These are phyloP conservation scores for Drosophila nr. fundita DNA, from an alignment of 2,888 invertebrate genomes.

Conservation along the genomic window DNA sequence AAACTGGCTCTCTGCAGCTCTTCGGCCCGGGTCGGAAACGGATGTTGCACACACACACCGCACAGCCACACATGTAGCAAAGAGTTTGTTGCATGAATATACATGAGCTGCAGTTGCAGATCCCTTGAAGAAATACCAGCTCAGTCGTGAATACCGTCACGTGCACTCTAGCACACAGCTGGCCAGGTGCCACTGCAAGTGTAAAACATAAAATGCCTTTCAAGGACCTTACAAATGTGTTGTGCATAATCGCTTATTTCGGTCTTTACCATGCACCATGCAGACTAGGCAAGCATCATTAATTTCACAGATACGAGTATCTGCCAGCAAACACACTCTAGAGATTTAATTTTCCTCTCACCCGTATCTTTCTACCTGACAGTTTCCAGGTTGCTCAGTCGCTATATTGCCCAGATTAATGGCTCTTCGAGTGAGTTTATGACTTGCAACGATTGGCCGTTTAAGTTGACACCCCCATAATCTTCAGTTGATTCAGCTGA, in stretches of 20 bases:
- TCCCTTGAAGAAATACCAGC: slow-evolving; percentile 55
- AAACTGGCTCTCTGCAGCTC: slow-evolving; percentile 20
- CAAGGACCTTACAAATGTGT: slow-evolving; percentile 63
- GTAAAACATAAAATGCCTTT: slow-evolving; percentile 44
- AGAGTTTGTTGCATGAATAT: slow-evolving; percentile 44
- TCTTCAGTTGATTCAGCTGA: slow-evolving; percentile 14
- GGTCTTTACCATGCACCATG: slow-evolving; percentile 20
- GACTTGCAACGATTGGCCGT: slow-evolving; percentile 46
- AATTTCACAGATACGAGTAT: slow-evolving; percentile 62
- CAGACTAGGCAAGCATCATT: slow-evolving; percentile 52
- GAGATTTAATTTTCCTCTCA: slow-evolving; percentile 1
- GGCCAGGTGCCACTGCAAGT: slow-evolving; percentile 53
- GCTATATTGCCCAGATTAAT: slow-evolving; percentile 54
- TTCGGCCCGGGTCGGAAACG: slow-evolving; percentile 43
- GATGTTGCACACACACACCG: slow-evolving; percentile 40
- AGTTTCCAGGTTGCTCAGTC: slow-evolving; percentile 6
- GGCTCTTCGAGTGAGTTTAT: slow-evolving; percentile 41
- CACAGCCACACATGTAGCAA: neutral
- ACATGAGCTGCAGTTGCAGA: slow-evolving; percentile 47
- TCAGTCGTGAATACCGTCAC: slow-evolving; percentile 26
- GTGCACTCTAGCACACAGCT: slow-evolving; percentile 17
- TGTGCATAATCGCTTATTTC: slow-evolving; percentile 45
- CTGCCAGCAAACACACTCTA: slow-evolving; percentile 41
- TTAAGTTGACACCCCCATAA: slow-evolving; percentile 29
- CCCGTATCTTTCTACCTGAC: slow-evolving; percentile 16